Evolutionary conservation across 2,797 vertebrate species (phyloP).

Genomic region (Lophotriccus pileatus): DNA sequence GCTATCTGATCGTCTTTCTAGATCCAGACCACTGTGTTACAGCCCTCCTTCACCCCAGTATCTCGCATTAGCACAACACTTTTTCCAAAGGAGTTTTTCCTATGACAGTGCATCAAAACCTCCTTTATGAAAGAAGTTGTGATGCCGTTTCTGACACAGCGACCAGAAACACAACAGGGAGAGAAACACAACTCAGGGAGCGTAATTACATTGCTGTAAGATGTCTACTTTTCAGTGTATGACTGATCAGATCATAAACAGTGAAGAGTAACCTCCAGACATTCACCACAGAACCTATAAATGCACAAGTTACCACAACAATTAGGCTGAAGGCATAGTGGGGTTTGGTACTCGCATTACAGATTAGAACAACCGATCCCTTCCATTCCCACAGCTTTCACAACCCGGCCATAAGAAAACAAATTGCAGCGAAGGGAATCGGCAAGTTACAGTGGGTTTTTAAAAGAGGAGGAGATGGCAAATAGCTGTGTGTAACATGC

Average conservation of each 20-base stretch:
- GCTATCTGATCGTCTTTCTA: neutral
- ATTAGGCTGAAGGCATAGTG: neutral
- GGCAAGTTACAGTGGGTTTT: neutral
- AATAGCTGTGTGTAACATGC: neutral
- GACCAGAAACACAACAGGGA: neutral
- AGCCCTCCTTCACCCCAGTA: neutral
- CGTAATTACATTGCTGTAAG: accelerated
- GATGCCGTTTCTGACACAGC: neutral
- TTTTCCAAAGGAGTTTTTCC: neutral
- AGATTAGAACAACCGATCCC: neutral
- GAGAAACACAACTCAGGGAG: neutral
- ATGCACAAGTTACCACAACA: neutral
- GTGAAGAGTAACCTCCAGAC: neutral
- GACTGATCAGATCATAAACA: neutral
- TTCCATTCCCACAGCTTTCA: neutral
- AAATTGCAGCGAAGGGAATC: neutral
- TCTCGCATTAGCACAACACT: accelerated
- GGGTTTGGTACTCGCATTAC: neutral
- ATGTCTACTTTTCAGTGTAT: neutral
- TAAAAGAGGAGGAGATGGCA: neutral
- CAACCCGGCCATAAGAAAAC: neutral
- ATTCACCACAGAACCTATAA: neutral
- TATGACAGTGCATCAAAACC: neutral
- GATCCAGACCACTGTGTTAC: accelerated
- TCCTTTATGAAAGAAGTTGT: neutral